phyloP scores from a whole-genome alignment of 2,888 invertebrate species.

The Adelphocoris suturalis region DNA sequence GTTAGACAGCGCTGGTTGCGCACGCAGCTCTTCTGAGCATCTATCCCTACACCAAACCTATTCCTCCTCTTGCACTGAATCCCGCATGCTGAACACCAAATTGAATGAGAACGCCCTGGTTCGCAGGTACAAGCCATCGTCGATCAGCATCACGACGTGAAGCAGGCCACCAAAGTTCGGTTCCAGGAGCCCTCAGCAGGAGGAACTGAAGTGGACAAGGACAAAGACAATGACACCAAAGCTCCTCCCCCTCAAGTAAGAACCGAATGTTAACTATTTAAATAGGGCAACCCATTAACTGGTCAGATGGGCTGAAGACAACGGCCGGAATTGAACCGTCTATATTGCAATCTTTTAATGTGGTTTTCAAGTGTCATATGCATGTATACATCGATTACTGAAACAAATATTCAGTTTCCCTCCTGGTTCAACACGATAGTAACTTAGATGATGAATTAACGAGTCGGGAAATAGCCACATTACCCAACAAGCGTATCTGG shows the following conservation, averaged over 20 bases:
- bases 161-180: conserved; percentile 90
- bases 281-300: not conserved
- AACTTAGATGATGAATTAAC: no score
- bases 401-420: no score
- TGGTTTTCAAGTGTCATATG: no score
- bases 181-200: conserved; percentile 86
- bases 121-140: conserved; percentile 94
- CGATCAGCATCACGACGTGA: conserved; percentile 88
- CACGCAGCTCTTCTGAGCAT: not conserved
- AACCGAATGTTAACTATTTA: not conserved
- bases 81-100: not conserved
- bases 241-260: conserved; percentile 7
- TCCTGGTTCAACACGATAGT: no score
- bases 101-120: not conserved
- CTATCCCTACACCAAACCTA: not conserved
- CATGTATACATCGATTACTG: no score
- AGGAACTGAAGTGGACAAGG: conserved; percentile 55
- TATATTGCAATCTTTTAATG: no score
- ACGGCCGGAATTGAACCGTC: no score
- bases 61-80: not conserved
- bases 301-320: no score
- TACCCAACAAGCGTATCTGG: no score
- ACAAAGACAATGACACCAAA: conserved; percentile 65
- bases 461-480: no score
- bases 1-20: not conserved